Conservation (phyloP, 2,113 vertebrate species). For the Drymodes brunneopygia region DNA sequence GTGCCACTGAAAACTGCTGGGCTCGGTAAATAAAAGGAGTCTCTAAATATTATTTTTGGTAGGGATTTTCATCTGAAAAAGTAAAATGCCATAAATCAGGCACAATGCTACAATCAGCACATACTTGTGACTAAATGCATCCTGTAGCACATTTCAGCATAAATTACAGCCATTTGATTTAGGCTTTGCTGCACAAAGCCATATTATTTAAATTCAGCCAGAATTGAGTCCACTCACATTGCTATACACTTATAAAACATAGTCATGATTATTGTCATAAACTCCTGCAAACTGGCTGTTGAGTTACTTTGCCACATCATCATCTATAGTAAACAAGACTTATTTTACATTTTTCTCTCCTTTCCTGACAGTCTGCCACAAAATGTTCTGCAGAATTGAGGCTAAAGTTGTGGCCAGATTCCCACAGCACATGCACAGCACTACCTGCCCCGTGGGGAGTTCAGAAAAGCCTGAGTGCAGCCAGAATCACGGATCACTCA, state of each 20-base stretch:
- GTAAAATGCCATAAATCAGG: conserved; percentile 47
- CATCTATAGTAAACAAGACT: conserved; percentile 56
- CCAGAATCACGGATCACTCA: not conserved
- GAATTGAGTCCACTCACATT: conserved; percentile 31
- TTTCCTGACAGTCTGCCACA: conserved; percentile 23
- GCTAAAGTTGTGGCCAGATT: not conserved
- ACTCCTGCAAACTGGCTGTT: conserved; percentile 1
- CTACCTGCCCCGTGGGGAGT: not conserved
- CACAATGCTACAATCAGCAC: conserved; percentile 53
- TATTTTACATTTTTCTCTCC: conserved; percentile 22
- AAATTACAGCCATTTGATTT: conserved; percentile 41
- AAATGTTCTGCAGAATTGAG: not conserved
- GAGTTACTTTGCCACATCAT: conserved; percentile 54
- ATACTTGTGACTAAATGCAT: conserved; percentile 62
- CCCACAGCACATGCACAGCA: not conserved
- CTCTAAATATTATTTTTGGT: conserved; percentile 50
- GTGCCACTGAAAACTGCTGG: not conserved
- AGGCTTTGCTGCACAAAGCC: conserved; percentile 26
- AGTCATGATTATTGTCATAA: conserved; percentile 54
- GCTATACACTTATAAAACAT: conserved; percentile 31
- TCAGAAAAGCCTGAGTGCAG: not conserved
- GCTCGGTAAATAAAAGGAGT: not conserved
- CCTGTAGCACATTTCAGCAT: conserved; percentile 33
- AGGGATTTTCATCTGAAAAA: conserved; percentile 54
- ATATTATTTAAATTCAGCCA: not conserved